Conservation (phyloP, 2,888 invertebrate species). For the Hirtodrosophila alboralis region DNA sequence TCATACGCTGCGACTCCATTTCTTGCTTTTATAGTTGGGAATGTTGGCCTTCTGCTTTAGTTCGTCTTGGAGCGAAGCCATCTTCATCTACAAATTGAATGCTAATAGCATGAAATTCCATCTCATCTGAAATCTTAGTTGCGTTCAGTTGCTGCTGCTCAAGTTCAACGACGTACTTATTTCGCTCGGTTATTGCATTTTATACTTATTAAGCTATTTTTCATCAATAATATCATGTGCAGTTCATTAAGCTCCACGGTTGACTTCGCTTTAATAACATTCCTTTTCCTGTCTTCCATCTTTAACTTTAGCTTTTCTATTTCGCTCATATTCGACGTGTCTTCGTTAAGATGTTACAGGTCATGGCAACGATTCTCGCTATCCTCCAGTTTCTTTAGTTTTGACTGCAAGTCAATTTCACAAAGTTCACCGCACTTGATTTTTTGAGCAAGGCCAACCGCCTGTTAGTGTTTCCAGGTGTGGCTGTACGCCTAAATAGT, state of each 20-base stretch:
- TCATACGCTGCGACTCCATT: background rate
- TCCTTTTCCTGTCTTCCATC: conserved; percentile 7
- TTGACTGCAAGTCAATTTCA: conserved; percentile 1
- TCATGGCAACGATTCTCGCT: background rate
- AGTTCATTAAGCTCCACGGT: conserved; percentile 6
- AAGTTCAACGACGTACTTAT: background rate
- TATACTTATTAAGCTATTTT: background rate
- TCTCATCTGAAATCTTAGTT: conserved; percentile 1
- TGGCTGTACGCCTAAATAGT: no score
- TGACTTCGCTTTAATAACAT: background rate
- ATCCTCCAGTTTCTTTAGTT: background rate
- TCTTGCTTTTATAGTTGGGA: background rate
- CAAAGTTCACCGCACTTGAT: background rate
- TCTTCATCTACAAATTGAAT: conserved; percentile 4
- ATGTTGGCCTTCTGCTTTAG: conserved; percentile 10
- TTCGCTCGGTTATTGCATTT: background rate
- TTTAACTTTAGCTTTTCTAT: background rate
- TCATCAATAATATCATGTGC: background rate
- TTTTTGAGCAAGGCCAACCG: background rate
- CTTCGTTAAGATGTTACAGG: conserved; percentile 1
- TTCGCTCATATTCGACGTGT: background rate
- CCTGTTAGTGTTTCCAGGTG: background rate
- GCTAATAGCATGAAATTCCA: conserved; percentile 3
- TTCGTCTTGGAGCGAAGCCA: background rate
- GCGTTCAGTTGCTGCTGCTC: background rate